Percentiles rank a stretch among this genome's conserved stretches.
Evolutionary conservation across 2,797 vertebrate species (phyloP).

Genomic region (Protonibea diacanthus): DNA sequence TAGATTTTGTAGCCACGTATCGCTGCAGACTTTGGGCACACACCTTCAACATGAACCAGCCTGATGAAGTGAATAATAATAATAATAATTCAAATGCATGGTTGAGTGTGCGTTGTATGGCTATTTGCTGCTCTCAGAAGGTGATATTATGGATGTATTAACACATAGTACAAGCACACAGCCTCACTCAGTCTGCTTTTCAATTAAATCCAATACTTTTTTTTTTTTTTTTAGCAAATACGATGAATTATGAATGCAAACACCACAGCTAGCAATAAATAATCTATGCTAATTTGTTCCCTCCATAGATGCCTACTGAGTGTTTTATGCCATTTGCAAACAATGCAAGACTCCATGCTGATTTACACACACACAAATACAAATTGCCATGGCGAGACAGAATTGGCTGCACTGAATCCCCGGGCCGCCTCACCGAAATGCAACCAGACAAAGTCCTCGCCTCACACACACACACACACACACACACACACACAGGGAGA

Average conservation of each 20-base stretch:
- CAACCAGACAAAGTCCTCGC: conserved; percentile 66
- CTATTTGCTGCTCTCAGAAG: no score
- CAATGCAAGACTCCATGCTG: conserved; percentile 60
- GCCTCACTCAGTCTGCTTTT: conserved; percentile 9
- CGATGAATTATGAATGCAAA: conserved; percentile 47
- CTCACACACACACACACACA: conserved; percentile 21
- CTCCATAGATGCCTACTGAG: conserved; percentile 47
- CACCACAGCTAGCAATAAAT: conserved; percentile 49
- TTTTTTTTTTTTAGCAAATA: conserved; percentile 17
- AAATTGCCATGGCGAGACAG: conserved; percentile 31
- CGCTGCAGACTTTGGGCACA: no score
- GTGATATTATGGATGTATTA: not conserved
- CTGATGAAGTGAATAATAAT: not conserved
- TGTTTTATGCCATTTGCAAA: conserved; percentile 69
- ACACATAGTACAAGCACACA: not conserved
- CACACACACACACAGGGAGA: conserved; percentile 5
- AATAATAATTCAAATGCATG: not conserved
- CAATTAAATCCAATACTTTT: conserved; percentile 20
- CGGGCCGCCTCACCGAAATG: conserved; percentile 59
- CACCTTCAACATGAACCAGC: not conserved
- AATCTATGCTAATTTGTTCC: conserved; percentile 61
- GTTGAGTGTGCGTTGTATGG: not conserved
- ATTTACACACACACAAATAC: conserved; percentile 39
- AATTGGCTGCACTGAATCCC: conserved; percentile 48
- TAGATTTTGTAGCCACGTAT: no score